Evolutionary conservation across 2,113 vertebrate genomes (phyloP), one percentile per base, ranked within the genome.

Genomic region (Sylvia atricapilla): DNA sequence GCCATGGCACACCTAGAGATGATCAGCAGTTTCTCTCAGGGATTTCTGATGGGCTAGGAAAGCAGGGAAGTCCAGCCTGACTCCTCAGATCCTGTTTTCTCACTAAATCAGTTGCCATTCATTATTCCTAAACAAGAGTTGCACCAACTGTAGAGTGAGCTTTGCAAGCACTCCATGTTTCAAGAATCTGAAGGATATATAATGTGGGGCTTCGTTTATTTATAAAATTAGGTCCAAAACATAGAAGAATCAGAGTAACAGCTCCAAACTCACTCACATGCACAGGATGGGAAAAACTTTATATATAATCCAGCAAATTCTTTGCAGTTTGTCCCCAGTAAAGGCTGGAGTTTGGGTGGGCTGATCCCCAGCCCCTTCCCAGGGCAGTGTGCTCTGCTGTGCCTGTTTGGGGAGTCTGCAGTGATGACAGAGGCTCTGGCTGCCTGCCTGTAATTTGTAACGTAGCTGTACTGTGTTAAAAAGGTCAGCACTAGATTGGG

Each of bases 401-500:
- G 7, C 35, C 43, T 84, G 35, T 41, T 15, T 39, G 47, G 24
- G 52, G 35, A 83, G 6, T 28, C 23, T 56, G 44, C 24, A 66
- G 39, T 1, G 7, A 16, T 82, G 73, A 3, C 35, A 39, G 25
- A 60, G 49, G 5, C 75, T 47, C 55, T 66, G 23, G 18, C 62
- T 94, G 47, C 70, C 59, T 60, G 93, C 62, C 67, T n/a, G 16
- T 47, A 53, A 72, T 20, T 30, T 62, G 84, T 91, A 91, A 28
- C 52, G 4, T 25, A 55, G 75, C 63, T 80, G 52, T 53, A 23
- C 50, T 91, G 37, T 47, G 17, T 79, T 94, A 69, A 66, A 91
- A 95, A 96, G 39, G 68, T 72, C 79, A 86, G 72, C 53, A 46
- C 43, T 22, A 87, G 89, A 93, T n/a, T 90, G 37, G 46, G 68